Conservation (phyloP, 2,113 vertebrate species). For the Solea senegalensis region DNA sequence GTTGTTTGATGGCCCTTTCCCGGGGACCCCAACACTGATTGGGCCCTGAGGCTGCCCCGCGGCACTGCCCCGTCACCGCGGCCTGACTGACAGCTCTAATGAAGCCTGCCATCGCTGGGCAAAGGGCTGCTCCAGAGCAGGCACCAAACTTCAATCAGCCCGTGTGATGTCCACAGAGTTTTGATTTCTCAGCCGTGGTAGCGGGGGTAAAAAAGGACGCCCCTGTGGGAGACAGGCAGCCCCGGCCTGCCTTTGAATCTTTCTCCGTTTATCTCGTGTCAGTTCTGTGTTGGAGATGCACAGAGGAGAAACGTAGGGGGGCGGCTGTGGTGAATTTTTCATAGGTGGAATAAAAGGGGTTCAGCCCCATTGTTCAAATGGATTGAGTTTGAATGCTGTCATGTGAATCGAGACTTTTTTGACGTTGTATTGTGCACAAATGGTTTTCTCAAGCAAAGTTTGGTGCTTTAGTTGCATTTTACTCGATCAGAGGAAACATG, state of each 20-base stretch:
- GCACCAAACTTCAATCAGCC: slow-evolving; percentile 78
- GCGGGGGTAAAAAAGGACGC: slow-evolving; percentile 55
- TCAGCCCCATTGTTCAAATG: slow-evolving; percentile 15
- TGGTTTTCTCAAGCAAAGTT: slow-evolving; percentile 29
- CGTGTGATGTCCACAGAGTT: slow-evolving; percentile 76
- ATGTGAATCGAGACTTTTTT: slow-evolving; percentile 33
- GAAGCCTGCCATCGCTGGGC: slow-evolving; percentile 73
- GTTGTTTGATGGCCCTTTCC: slow-evolving; percentile 78
- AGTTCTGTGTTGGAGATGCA: slow-evolving; percentile 62
- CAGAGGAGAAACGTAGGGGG: slow-evolving; percentile 44
- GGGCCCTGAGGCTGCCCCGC: slow-evolving; percentile 80
- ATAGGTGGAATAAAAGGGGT: slow-evolving; percentile 38
- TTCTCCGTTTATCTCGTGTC: slow-evolving; percentile 68
- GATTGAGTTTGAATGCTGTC: slow-evolving; percentile 43
- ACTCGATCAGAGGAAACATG: slow-evolving; percentile 23
- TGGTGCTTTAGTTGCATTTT: neutral
- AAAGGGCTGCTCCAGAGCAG: slow-evolving; percentile 68
- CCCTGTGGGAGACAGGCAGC: slow-evolving; percentile 66
- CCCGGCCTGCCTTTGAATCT: slow-evolving; percentile 72
- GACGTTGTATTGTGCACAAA: slow-evolving; percentile 9
- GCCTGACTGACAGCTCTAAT: slow-evolving; percentile 85
- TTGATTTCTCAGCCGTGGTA: slow-evolving; percentile 65
- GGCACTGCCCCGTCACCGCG: slow-evolving; percentile 68
- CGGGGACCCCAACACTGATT: slow-evolving; percentile 79
- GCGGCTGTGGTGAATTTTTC: slow-evolving; percentile 65